Base-by-base conservation (phyloP, 2,888 invertebrate genomes). In the Odontomyia ornata region DNA sequence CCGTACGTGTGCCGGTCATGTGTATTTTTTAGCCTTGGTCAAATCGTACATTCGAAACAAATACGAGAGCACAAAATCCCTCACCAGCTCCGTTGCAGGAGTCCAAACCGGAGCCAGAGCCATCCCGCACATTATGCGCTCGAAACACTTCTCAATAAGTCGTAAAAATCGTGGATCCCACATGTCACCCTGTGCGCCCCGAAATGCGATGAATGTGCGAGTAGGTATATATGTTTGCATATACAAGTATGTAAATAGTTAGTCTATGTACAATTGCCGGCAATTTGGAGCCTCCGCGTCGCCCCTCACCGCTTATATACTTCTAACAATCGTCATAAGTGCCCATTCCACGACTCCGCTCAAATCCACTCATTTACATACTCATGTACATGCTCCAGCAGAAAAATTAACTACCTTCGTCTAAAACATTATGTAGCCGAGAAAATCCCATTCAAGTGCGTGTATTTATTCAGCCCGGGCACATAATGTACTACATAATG, bases 401-500 rank as follows among this genome's bases (percentile, higher is more conserved):
- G 43, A 67, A 57, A 72, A 57, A 60, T 60, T 60, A 60, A 60
- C 60, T 60, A 60, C 60, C 60, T 60, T 72, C 28, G 25, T 72
- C 36, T 72, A 56, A 30, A 72, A 30, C 72, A 56, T 72, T 56
- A 72, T 60, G 25, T 71, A 56, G 28, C 18, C 57, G 56, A 72
- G 28, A 72, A 72, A 72, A 72, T 72, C 72, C 72, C 72, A 72
- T 72, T 72, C 56, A 72, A 72, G 72, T 72, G 72, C 72, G 72
- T 72, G 27, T 36, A 72, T 72, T 72, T 57, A 56, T 56, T 57
- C 56, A n/a, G 11, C 13, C 21, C 56, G 15, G 28, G 56, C 52
- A 72, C 30, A 72, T 72, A 57, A 72, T 72, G 57, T 72, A 57
- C 52, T 21, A 67, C 46, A 46, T 15, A 67, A 67, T 67, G 64